Evolutionary conservation across 2,113 vertebrate genomes (phyloP).

Genomic region (Oriolus oriolus): DNA sequence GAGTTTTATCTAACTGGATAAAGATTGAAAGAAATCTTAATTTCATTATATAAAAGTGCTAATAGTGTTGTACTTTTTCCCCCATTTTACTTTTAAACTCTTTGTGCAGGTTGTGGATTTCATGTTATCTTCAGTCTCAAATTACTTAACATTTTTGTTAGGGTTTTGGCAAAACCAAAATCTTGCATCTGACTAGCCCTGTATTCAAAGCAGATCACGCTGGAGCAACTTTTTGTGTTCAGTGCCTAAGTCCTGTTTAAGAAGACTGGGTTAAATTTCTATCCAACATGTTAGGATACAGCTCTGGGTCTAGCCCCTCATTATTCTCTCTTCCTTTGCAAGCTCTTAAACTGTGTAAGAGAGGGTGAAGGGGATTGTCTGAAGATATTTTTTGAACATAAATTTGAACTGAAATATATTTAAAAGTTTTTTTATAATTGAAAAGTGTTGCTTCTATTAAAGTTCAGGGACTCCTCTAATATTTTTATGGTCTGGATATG

Average conservation of each 20-base stretch:
- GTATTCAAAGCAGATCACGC: neutral
- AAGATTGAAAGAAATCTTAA: neutral
- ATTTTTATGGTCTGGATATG: conserved; percentile 30
- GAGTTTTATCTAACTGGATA: neutral
- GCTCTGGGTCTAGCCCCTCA: neutral
- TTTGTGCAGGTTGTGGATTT: neutral
- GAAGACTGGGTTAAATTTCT: neutral
- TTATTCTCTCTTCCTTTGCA: neutral
- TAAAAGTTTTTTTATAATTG: neutral
- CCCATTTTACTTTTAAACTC: neutral
- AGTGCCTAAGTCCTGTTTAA: neutral
- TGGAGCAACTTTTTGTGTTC: neutral
- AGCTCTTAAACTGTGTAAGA: neutral
- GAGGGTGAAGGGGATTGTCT: neutral
- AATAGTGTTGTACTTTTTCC: neutral
- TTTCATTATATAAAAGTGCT: neutral
- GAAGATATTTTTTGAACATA: neutral
- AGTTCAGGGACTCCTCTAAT: neutral
- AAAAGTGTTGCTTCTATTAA: neutral
- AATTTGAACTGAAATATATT: neutral
- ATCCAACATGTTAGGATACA: neutral
- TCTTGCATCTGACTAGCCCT: neutral
- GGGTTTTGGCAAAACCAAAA: neutral
- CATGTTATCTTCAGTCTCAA: neutral
- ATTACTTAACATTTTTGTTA: neutral